Evolutionary conservation across 2,113 vertebrate species (phyloP), one percentile per base, ranked within the genome.

Genomic region (Zosterops borbonicus): DNA sequence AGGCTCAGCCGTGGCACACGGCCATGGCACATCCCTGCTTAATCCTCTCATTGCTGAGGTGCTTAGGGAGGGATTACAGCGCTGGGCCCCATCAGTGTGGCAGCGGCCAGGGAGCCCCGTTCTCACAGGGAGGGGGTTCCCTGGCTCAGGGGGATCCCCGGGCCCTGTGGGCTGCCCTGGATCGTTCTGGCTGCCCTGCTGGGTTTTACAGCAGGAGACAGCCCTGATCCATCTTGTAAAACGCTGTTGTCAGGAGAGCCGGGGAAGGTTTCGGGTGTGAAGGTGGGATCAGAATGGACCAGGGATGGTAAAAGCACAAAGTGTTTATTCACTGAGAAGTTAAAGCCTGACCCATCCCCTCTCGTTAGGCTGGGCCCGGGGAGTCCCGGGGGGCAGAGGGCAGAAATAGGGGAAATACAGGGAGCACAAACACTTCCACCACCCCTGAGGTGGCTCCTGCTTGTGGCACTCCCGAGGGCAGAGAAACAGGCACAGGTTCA

Each of bases 81-180:
- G 25, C 3, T n/a, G 84, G 94, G 70, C 3, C 74, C 53, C 2
- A 28, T 14, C 55, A 2, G 52, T 1, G 78, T 24, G 58, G 52
- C 19, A 6, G 82, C 1, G 3, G 44, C 39, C 3, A 1, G 35
- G 41, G 31, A 91, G 59, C 11, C 44, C n/a, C 3, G 9, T 12
- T 71, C 12, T 58, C 9, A 2, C 3, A 4, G 78, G 0, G 55
- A 31, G 52, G 33, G 31, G 21, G 23, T 9, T 77, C 41, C 56
- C 55, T 19, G 53, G 1, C 1, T 5, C 41, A 8, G 44, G 33
- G 23, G 4, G 52, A 2, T 74, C 29, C 46, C 65, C 2, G 28
- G 35, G 14, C 7, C 58, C 1, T 8, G 0, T 3, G 20, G 6
- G 23, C 50, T 9, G 2, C 52, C 53, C 75, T 5, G 5, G 1